Base-by-base conservation (phyloP, 2,113 vertebrate genomes). In the Oreochromis aureus region DNA sequence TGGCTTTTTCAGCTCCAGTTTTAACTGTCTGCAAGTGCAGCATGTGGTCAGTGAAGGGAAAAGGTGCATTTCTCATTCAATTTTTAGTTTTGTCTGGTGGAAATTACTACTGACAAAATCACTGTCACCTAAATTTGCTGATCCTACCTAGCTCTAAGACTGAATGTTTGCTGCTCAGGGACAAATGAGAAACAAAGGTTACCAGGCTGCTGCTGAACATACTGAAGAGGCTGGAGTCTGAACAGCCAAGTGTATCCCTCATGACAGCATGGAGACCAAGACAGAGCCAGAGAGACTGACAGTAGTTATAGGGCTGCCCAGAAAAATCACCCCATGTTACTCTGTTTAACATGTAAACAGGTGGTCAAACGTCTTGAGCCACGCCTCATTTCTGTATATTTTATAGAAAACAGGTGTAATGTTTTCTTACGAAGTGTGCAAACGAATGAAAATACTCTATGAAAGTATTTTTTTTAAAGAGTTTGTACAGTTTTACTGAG, bases 11-110 rank as follows among this genome's bases (percentile, higher is more conserved):
- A 41, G 18, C 41, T 59, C 39, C 30, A 81, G 79, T 41, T 92
- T 87, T 59, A 85, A 82, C 48, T 32, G 30, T 41, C 8, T 78
- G 36, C 34, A 58, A 32, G 56, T 82, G 76, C 53, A 76, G 59
- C 34, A 15, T 79, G 78, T 61, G 7, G 66, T 71, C 69, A 59
- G 34, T 53, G 54, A 73, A 51, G 71, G 34, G 44, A 71, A 73
- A 80, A 12, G 13, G 5, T 27, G 44, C 32, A 16, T 80, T 83
- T 63, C n/a, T 63, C 41, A 12, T 36, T 59, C 19, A 53, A 30
- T 13, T 51, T 34, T 34, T 30, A 34, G 18, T 78, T 78, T 78
- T 53, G 16, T n/a, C 27, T 32, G 24, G 18, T 34, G 32, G 10
- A 76, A 78, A 78, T 19, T 51, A 48, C 6, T 48, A 30, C 27